Conservation (phyloP, 1,140 invertebrate genomes). For the Melanaphis sacchari region DNA sequence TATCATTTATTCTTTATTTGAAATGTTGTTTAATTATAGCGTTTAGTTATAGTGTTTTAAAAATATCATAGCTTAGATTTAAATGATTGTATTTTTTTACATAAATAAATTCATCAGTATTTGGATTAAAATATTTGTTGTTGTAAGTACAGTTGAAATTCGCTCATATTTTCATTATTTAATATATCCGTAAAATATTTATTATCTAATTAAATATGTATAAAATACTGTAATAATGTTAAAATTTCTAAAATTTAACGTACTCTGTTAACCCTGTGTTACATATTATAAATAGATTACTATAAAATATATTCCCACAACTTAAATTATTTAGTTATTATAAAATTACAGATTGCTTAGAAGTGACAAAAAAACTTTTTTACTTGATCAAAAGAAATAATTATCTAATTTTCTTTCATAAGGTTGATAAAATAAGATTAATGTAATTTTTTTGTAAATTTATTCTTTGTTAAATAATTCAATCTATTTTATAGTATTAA, state of each 20-base stretch:
- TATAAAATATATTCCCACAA: neutral
- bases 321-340: neutral
- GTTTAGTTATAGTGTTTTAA: neutral
- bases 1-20: neutral
- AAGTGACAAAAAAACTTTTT: neutral
- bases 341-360: neutral
- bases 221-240: too few species aligned
- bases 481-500: too few species aligned
- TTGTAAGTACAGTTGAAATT: neutral
- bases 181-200: neutral
- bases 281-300: neutral
- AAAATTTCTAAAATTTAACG: too few species aligned
- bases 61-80: neutral
- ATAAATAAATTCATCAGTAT: neutral
- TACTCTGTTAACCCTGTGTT: too few species aligned
- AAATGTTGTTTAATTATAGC: neutral
- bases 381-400: neutral
- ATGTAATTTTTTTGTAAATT: neutral
- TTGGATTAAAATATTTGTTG: neutral
- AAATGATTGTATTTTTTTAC: neutral
- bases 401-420: neutral
- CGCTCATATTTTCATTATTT: neutral
- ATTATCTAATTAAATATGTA: neutral
- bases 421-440: neutral
- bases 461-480: too few species aligned